These are phyloP conservation scores for Hoplodrina blanda DNA, from an alignment of 2,888 invertebrate species.

Conservation along the genomic window DNA sequence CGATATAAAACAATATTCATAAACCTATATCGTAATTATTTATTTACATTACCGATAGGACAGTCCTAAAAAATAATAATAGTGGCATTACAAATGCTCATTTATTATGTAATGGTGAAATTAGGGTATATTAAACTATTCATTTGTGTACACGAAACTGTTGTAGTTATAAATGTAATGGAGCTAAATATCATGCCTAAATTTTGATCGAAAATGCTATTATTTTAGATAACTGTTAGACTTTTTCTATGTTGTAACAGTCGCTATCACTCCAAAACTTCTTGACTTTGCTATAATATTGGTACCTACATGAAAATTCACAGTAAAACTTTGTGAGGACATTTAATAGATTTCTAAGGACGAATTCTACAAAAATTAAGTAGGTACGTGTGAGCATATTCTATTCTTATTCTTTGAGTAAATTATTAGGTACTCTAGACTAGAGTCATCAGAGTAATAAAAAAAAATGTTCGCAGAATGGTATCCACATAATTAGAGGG, in stretches of 20 bases:
- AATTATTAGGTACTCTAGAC: too few species aligned
- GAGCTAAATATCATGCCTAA: background rate
- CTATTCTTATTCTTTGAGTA: too few species aligned
- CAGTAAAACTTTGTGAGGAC: too few species aligned
- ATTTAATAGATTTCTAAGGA: background rate
- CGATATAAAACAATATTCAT: background rate
- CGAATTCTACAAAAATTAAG: too few species aligned
- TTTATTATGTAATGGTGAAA: constrained; percentile 39
- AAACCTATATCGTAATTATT: constrained; percentile 16
- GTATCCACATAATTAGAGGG: too few species aligned
- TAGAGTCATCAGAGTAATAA: too few species aligned
- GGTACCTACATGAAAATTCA: background rate
- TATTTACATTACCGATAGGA: constrained; percentile 37
- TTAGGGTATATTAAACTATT: constrained; percentile 13
- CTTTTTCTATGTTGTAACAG: background rate
- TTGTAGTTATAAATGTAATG: too few species aligned
- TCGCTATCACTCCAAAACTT: background rate
- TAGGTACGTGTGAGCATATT: too few species aligned
- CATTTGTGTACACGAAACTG: too few species aligned
- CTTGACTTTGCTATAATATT: background rate
- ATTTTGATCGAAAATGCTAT: background rate
- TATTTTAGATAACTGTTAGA: background rate
- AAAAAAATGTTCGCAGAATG: too few species aligned
- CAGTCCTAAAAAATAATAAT: constrained; percentile 23
- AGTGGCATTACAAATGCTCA: background rate